Base-by-base conservation (phyloP, 2,113 vertebrate species). In the Gobiocypris rarus region DNA sequence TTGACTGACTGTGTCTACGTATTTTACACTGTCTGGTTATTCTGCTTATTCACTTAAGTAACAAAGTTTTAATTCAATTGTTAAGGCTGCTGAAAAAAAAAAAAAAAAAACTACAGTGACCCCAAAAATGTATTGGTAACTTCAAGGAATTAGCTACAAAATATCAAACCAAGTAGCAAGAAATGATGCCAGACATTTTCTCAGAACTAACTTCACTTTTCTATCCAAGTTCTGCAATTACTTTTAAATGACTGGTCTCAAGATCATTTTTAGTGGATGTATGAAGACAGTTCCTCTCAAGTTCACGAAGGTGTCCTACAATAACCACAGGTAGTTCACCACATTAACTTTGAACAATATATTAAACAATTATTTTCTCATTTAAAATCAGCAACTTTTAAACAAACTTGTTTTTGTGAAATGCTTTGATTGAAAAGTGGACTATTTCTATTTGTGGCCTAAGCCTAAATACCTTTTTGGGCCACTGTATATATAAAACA, bases 121-220 rank as follows among this genome's bases (percentile, higher is more conserved):
- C 52, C 17, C 15, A 4, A 69, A 22, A 69, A 9, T 8, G 8
- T 9, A 50, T 28, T 15, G 14, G n/a, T 14, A n/a, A 48, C 5
- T 15, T 24, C n/a, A 67, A 50, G 71, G 41, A 74, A 15, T 71
- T 71, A 24, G 43, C 0, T 9, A 43, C 71, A 48, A 28, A 52
- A 50, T 50, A 74, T 74, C 41, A 74, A 74, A 50, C 22, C 43
- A 50, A 74, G 45, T 50, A 74, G 41, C 71, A 50, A 78, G 75
- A 78, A 78, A 78, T 24, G 65, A 71, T 81, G 75, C 86, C 87
- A 91, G 76, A 78, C 76, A 52, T 31, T 75, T 54, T 76, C 75
- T 76, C 75, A 76, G 38, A 78, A 45, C 76, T 89, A 88, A 89
- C 92, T 85, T 86, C 76, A 78, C 76, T 78, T 78, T 78, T 78